These are phyloP conservation scores for Florisuga fusca DNA, from an alignment of 2,797 vertebrate genomes.

Conservation along the genomic window DNA sequence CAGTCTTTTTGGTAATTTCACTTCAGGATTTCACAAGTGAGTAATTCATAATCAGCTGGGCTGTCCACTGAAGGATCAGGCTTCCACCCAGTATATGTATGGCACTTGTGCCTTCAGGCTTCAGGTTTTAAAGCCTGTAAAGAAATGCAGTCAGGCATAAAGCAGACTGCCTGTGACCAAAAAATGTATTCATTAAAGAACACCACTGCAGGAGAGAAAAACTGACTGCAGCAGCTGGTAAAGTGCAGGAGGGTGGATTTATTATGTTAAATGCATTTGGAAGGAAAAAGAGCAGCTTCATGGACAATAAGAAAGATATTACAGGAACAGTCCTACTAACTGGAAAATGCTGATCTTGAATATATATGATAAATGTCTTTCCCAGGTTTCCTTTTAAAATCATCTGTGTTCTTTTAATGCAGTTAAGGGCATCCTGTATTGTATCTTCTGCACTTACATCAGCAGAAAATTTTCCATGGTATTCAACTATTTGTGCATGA, in stretches of 20 bases:
- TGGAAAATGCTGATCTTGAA: conserved; percentile 14
- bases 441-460: conserved; percentile 44
- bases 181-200: conserved; percentile 29
- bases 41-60: conserved; percentile 18
- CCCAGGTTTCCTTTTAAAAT: conserved; percentile 40
- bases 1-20: not conserved
- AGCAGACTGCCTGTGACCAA: conserved; percentile 14
- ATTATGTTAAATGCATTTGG: conserved; percentile 8
- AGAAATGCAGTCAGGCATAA: conserved; percentile 45
- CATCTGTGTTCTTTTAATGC: conserved; percentile 32
- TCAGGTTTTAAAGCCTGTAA: conserved; percentile 17
- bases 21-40: conserved; percentile 27
- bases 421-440: conserved; percentile 27
- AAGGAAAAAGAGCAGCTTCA: conserved; percentile 18
- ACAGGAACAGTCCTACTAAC: not conserved
- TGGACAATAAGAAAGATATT: not conserved
- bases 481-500: conserved; percentile 33
- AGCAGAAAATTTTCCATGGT: conserved; percentile 35
- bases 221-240: conserved; percentile 3
- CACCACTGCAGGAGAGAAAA: conserved; percentile 36
- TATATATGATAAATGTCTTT: not conserved
- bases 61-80: conserved; percentile 20
- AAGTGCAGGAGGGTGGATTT: not conserved
- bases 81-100: not conserved
- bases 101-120: conserved; percentile 27